These are phyloP conservation scores for Chrysomela aeneicollis DNA, from an alignment of 2,888 invertebrate species.

Conservation along the genomic window DNA sequence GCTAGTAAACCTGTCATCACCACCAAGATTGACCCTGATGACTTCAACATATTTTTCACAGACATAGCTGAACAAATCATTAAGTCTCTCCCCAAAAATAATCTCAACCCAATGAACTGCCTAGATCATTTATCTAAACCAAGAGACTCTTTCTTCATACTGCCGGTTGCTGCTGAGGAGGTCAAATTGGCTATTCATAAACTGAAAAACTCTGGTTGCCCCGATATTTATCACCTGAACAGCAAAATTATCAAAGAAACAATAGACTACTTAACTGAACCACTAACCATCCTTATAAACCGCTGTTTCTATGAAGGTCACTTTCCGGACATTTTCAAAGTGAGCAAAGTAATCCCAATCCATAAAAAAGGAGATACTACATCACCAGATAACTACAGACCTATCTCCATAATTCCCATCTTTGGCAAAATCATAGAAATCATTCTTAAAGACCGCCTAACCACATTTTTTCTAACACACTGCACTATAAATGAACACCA, in stretches of 20 bases:
- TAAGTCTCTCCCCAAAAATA: conserved; percentile 3
- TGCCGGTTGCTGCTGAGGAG: neutral
- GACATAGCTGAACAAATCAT: conserved; percentile 14
- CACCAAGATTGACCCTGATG: conserved; percentile 6
- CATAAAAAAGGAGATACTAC: neutral
- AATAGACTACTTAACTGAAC: neutral
- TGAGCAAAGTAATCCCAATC: neutral
- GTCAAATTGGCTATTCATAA: conserved; percentile 8
- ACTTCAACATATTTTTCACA: conserved; percentile 13
- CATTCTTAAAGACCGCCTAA: neutral
- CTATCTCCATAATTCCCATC: neutral
- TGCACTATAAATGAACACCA: neutral
- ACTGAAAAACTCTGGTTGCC: conserved; percentile 8
- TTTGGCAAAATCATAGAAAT: too few species aligned
- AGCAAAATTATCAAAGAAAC: neutral
- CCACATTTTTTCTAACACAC: conserved; percentile 1
- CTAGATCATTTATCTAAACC: neutral
- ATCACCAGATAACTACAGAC: neutral
- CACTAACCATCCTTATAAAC: conserved; percentile 4
- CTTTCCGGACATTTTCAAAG: neutral
- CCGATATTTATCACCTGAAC: neutral
- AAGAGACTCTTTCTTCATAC: neutral
- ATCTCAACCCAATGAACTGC: neutral
- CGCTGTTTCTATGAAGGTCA: conserved; percentile 3
- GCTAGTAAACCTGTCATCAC: neutral